Base-by-base conservation (phyloP, 2,797 vertebrate species). In the Ctenochaetus hawaiiensis region DNA sequence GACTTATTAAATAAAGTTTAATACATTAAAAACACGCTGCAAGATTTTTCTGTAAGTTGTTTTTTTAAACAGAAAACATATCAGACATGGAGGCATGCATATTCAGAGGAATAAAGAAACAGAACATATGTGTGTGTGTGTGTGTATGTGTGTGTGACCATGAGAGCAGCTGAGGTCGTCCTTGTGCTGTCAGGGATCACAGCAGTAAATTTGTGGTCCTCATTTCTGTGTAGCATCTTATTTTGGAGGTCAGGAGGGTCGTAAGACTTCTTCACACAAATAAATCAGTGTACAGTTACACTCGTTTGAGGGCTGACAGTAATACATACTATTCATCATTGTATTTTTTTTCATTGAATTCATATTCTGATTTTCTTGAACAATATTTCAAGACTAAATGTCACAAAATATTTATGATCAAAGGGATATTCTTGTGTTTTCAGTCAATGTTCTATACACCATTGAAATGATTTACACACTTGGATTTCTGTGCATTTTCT, bases 1-100 rank as follows among this genome's bases (percentile, higher is more conserved):
- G 41, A 71, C 89, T 89, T 83, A 85, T 87, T 86, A 52, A 64
- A 72, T 41, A 71, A 83, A 79, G 57, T 66, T 47, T 6, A 73
- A 67, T 59, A 81, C n/a, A 73, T 59, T 74, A 66, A 82, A 78
- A 81, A 67, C 45, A 53, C 23, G 9, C 59, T 41, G 37, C 23
- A 68, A n/a, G 61, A 49, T 52, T 54, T 18, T 74, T 20, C 39
- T 37, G 48, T 73, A 20, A 78, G 62, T 57, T 73, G 45, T 16
- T 11, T 69, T 69, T 51, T 18, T 39, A 59, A 37, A 39, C 58
- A 1, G 22, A 57, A 74, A 68, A 23, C 66, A 39, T 41, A 16
- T 67, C 53, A 53, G n/a, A 63, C 62, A 56, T 20, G 58, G 34
- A 66, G 20, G 63, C 85, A 80, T 87, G 82, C 83, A 83, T 39